phyloP scores from a whole-genome alignment of 2,113 vertebrate species.

The Lepisosteus osseus region DNA sequence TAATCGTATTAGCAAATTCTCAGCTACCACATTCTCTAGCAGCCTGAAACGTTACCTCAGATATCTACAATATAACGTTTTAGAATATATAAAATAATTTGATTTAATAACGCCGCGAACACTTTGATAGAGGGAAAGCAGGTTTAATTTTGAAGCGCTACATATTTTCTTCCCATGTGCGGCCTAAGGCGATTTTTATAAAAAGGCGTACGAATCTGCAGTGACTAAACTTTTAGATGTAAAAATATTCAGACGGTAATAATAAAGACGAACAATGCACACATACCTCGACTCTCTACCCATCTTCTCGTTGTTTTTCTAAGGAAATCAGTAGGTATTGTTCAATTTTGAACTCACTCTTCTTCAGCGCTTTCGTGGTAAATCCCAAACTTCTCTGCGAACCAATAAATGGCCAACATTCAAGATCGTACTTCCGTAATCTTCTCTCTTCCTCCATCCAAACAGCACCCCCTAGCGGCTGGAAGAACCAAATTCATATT shows the following conservation, averaged over 20 bases:
- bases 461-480: no score
- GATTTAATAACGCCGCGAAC: no score
- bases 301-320: conserved; percentile 25
- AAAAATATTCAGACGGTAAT: not conserved
- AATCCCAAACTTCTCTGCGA: not conserved
- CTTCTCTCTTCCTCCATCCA: not conserved
- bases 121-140: no score
- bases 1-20: no score
- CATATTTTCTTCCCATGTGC: not conserved
- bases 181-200: not conserved
- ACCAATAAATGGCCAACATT: conserved; percentile 5
- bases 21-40: no score
- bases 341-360: not conserved
- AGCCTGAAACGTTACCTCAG: no score
- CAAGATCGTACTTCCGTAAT: not conserved
- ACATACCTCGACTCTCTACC: conserved; percentile 66
- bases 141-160: no score
- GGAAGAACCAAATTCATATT: no score
- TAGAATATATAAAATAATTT: no score
- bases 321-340: not conserved
- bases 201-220: no score
- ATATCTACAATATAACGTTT: no score
- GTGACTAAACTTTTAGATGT: not conserved
- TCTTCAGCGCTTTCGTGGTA: not conserved
- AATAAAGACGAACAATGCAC: not conserved